These are phyloP conservation scores for Chrysaora quinquecirrha DNA, from an alignment of 30 jellyfish, hydroid and myxozoan species.

Conservation along the genomic window DNA sequence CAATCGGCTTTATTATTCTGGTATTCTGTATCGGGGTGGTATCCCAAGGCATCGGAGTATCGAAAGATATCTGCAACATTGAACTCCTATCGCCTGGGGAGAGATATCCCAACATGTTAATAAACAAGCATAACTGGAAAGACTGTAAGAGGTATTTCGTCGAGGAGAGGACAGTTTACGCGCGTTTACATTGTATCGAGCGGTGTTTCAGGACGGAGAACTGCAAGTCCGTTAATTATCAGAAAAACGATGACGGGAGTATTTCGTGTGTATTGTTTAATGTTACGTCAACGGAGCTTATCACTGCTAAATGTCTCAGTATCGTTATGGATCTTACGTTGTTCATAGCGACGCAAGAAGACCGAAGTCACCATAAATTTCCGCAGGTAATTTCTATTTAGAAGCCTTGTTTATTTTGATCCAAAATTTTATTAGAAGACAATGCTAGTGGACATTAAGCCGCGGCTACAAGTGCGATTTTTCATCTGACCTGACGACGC, in stretches of 20 bases:
- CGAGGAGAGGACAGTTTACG: neutral
- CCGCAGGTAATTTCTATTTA: no score
- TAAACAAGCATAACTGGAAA: neutral
- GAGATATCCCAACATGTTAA: neutral
- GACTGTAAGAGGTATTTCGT: neutral
- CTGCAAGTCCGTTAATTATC: constrained; percentile 36
- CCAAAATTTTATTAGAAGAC: no score
- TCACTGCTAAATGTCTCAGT: constrained; percentile 1
- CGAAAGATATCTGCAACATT: neutral
- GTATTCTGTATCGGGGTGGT: no score
- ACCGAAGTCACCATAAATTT: no score
- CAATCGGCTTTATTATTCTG: neutral
- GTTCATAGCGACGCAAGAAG: no score
- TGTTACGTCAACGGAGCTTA: neutral
- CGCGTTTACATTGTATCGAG: constrained; percentile 35
- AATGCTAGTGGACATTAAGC: no score
- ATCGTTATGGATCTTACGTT: no score
- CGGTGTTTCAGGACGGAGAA: constrained; percentile 12
- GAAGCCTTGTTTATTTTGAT: no score
- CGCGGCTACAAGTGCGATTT: no score
- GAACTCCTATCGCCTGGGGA: neutral
- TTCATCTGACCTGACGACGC: no score
- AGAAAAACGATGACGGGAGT: neutral
- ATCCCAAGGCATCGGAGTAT: neutral
- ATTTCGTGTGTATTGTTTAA: constrained; percentile 13